Base-by-base conservation (phyloP, 2,113 vertebrate genomes). In the Butastur rufipennis region DNA sequence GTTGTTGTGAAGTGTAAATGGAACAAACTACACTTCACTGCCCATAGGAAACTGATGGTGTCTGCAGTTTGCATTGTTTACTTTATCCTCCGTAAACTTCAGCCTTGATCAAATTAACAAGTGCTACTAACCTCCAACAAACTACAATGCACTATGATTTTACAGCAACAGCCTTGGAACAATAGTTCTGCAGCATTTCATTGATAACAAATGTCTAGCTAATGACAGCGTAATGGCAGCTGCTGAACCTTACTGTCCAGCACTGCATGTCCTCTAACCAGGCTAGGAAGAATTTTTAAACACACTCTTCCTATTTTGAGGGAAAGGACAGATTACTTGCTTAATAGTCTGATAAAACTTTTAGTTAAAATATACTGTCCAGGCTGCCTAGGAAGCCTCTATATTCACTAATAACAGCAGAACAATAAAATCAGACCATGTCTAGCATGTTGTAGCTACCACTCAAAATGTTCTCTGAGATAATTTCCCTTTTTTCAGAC, bases 1-100 rank as follows among this genome's bases (percentile, higher is more conserved):
- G 99, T 99, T 98, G 99, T 99, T 99, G 99, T 99, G 99, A 99
- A 99, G 99, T 99, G 99, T 99, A 99, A 99, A 99, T 99, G 99
- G 99, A 99, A 99, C 99, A 99, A 99, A 99, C 99, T 98, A 99
- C 99, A 99, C 99, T 99, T 99, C 99, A 99, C 99, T 99, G 99
- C 99, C 98, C 99, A 99, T 98, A 99, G 99, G 99, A 99, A 99
- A 99, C 99, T 99, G 99, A 99, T 99, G 99, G 98, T 99, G 99
- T 99, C 99, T 98, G 99, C 99, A 99, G 98, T 99, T 99, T 99
- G 99, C 98, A 98, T 99, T 99, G 99, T 99, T 99, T 99, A 99
- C 99, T 99, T 99, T 99, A 98, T 99, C 98, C 98, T 98, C 97
- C 96, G 98, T 99, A 98, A 99, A 99, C 98, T 99, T 99, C 98